Evolutionary conservation across 2,888 invertebrate genomes (phyloP).

Genomic region (Agonopterix heracliana): DNA sequence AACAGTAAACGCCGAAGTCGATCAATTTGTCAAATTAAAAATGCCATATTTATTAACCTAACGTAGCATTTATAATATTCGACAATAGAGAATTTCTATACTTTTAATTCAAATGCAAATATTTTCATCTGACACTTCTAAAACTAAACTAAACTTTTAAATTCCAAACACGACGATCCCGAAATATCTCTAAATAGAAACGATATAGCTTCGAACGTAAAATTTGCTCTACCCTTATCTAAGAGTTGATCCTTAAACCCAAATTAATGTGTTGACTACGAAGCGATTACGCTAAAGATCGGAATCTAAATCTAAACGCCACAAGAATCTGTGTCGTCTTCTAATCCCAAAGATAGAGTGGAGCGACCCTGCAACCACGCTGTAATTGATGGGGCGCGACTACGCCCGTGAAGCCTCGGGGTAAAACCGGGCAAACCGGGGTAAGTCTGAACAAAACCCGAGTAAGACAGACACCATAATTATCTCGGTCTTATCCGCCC

Average conservation of each 20-base stretch:
- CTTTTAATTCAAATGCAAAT: too few species aligned
- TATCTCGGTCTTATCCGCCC: background rate
- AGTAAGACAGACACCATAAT: background rate
- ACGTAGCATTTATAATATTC: too few species aligned
- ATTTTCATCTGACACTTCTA: too few species aligned
- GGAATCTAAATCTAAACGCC: slow-evolving; percentile 57
- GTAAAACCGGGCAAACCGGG: background rate
- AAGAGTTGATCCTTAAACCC: slow-evolving; percentile 7
- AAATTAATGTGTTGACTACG: slow-evolving; percentile 41
- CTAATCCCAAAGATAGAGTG: slow-evolving; percentile 61
- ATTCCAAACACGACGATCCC: too few species aligned
- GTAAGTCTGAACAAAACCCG: background rate
- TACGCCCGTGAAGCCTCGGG: background rate
- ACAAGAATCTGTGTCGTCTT: slow-evolving; percentile 30
- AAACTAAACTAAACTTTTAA: too few species aligned
- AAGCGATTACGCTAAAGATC: slow-evolving; percentile 58
- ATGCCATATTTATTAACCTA: too few species aligned
- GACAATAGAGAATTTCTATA: too few species aligned
- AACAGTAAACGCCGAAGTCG: too few species aligned
- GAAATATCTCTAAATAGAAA: too few species aligned
- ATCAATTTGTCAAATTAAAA: too few species aligned
- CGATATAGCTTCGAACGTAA: too few species aligned
- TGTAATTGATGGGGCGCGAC: background rate
- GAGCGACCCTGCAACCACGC: slow-evolving; percentile 8
- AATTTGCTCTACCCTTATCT: too few species aligned